Evolutionary conservation across 2,888 invertebrate genomes (phyloP).

Genomic region (Strigamia maritima): DNA sequence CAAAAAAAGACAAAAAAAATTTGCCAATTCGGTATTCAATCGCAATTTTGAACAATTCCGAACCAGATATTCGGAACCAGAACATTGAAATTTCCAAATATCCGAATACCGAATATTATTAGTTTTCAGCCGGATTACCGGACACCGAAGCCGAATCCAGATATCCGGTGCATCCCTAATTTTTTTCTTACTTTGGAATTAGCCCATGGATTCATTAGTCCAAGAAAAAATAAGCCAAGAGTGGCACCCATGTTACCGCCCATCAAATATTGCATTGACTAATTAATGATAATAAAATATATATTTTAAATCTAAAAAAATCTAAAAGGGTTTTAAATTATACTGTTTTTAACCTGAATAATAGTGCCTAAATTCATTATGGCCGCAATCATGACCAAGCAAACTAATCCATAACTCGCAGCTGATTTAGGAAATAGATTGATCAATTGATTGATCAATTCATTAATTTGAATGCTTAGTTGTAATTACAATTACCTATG

Average conservation of each 20-base stretch:
- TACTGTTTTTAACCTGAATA: neutral
- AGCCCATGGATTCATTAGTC: conserved; percentile 16
- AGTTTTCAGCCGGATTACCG: too few species aligned
- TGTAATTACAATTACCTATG: neutral
- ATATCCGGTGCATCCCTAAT: too few species aligned
- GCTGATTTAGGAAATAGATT: neutral
- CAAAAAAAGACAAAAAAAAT: too few species aligned
- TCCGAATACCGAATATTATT: too few species aligned
- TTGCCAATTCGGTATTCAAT: too few species aligned
- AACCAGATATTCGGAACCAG: too few species aligned
- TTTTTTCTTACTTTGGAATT: neutral
- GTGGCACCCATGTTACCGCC: conserved; percentile 11
- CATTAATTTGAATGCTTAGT: neutral
- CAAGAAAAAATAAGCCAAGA: neutral
- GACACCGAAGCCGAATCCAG: too few species aligned
- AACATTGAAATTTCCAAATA: too few species aligned
- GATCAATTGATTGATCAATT: too few species aligned
- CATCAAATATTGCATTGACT: neutral
- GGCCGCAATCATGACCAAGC: neutral
- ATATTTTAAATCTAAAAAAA: too few species aligned
- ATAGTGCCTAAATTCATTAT: conserved; percentile 20
- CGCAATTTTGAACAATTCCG: too few species aligned
- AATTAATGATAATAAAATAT: neutral
- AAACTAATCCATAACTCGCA: neutral
- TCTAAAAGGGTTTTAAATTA: too few species aligned